Base-by-base conservation (phyloP, 2,113 vertebrate species). In the Bettongia penicillata region DNA sequence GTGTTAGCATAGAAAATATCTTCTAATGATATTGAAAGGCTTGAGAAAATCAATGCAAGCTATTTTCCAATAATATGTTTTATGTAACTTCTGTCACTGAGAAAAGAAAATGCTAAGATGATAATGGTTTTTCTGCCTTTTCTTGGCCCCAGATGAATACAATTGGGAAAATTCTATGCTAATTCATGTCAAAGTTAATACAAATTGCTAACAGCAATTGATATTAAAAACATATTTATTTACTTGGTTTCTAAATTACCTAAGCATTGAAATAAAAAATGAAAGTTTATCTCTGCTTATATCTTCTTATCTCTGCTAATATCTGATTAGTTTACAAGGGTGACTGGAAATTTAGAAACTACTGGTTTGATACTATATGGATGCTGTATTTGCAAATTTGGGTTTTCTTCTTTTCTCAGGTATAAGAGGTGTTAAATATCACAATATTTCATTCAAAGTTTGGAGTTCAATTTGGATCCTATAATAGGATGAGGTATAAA, bases 61-160 rank as follows among this genome's bases (percentile, higher is more conserved):
- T 43, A 26, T 1, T 16, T 91, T 89, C 53, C 89, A 68, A 8
- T 90, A 57, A 25, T 3, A 93, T 96, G 25, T 10, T 48, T 92
- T 25, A 68, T 92, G 25, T 1, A 55, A 1, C 93, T 43, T 90
- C 57, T 90, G 48, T 48, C 8, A 43, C 1, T 89, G n/a, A 91
- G 48, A 90, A 77, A n/a, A 77, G 31, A 77, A 77, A 93, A 91
- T 93, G 43, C 84, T 91, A 92, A 68, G 94, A 28, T n/a, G 61
- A 91, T 90, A 91, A 53, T 51, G 57, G 93, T 89, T 77, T 77
- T 77, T 14, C 47, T 28, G 1, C 8, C 57, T 16, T 16, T 93
- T 53, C 51, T 77, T 25, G 3, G 28, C 28, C 5, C 89, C 47
- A 90, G 53, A 68, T 19, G 48, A n/a, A 52, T 90, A 43, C 52